Base-by-base conservation (phyloP, 2,888 invertebrate species). In the Euclidia mi region DNA sequence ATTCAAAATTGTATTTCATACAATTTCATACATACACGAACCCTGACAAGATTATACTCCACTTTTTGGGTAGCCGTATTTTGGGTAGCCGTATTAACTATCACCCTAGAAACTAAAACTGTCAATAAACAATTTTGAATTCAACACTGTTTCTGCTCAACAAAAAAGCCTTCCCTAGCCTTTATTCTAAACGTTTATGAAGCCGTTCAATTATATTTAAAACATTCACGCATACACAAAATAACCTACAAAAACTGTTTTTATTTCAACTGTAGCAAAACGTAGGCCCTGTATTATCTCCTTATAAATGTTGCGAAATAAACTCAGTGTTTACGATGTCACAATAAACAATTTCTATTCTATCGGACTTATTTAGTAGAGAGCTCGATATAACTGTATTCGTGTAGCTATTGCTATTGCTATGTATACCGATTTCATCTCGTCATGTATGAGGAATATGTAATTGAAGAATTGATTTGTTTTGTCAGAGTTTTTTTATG, bases 341-440 rank as follows among this genome's bases (percentile, higher is more conserved):
- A 65, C 79, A 79, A 71, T 85, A 84, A 81, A 84, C 76, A 76
- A 63, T 66, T 57, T 37, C 49, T 71, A 73, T 72, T 68, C 59
- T 66, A 77, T 70, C 63, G 61, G 69, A 73, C 79, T 85, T 85
- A 87, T 87, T 87, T 85, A 78, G 77, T 79, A 79, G 80, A 87
- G 79, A 87, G 87, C 82, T 78, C 64, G 65, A 64, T 56, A 50
- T 61, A 60, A 69, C 55, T 65, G 48, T 53, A 53, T 47, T n/a
- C 28, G n/a, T 10, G 31, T 31, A 28, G 14, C 28, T 42, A 55
- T 43, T 64, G 49, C 46, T n/a, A n/a, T n/a, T n/a, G n/a, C n/a
- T 25, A 35, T 58, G 65, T 60, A 66, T 74, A 66, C 58, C 48
- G 44, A 61, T 50, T 57, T 56, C 48, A 61, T 76, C 50, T 49